Percentiles rank a stretch among this genome's conserved stretches.
Conservation (phyloP, 2,797 vertebrate species). For the Cyprinella venusta region DNA sequence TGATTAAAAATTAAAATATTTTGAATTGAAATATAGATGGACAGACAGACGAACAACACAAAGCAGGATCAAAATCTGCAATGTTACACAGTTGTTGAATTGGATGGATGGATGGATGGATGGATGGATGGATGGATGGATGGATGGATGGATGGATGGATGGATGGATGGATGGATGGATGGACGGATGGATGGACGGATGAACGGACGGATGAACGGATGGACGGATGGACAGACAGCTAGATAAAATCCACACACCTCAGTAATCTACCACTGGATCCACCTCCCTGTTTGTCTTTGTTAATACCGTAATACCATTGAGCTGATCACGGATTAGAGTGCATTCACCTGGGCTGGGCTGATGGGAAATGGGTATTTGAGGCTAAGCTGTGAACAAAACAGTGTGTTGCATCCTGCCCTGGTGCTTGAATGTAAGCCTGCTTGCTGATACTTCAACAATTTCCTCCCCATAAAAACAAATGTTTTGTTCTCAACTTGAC, state of each 20-base stretch:
- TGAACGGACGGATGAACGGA: too few species aligned
- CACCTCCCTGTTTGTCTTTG: constrained; percentile 51
- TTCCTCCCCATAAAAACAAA: constrained; percentile 10
- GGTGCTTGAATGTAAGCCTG: constrained; percentile 20
- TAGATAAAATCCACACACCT: background rate
- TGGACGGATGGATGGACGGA: background rate
- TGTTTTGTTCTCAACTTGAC: constrained; percentile 23
- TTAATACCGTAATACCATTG: constrained; percentile 56
- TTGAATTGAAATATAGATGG: background rate
- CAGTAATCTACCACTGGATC: constrained; percentile 44
- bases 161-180: too few species aligned
- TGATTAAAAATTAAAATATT: background rate
- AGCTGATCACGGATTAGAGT: constrained; percentile 50
- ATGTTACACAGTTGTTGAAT: background rate
- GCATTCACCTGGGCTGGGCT: constrained; percentile 51
- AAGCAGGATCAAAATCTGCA: background rate
- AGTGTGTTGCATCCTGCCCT: constrained; percentile 38
- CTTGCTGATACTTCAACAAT: constrained; percentile 14
- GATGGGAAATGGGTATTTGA: constrained; percentile 53
- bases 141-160: background rate
- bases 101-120: too few species aligned
- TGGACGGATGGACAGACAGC: background rate
- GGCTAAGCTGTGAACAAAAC: constrained; percentile 52
- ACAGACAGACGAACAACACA: background rate
- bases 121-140: background rate